Conservation (phyloP, 2,888 invertebrate genomes). For the Oscheius sp. region DNA sequence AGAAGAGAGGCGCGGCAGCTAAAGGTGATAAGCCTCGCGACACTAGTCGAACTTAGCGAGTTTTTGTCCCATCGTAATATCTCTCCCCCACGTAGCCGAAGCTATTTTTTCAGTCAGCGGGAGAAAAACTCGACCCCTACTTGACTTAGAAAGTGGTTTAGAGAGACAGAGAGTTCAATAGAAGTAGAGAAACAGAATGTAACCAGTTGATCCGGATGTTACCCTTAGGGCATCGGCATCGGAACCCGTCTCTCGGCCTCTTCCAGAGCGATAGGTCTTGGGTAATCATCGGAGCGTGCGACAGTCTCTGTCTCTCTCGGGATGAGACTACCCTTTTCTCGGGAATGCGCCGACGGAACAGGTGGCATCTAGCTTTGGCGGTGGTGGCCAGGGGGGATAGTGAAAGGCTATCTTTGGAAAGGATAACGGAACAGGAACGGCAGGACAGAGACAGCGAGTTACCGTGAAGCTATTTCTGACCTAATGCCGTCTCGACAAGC, state of each 20-base stretch:
- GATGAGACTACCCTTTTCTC: conserved; percentile 7
- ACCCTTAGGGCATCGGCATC: neutral
- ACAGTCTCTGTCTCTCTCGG: neutral
- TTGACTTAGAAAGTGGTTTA: neutral
- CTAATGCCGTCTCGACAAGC: neutral
- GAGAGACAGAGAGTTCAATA: neutral
- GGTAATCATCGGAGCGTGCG: conserved; percentile 6
- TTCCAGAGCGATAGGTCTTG: neutral
- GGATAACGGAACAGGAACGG: neutral
- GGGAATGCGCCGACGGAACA: conserved; percentile 26
- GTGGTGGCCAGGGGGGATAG: too few species aligned
- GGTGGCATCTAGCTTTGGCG: conserved; percentile 9
- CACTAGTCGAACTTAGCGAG: conserved; percentile 33
- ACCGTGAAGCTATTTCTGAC: neutral
- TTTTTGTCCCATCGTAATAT: conserved; percentile 30
- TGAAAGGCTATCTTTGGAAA: too few species aligned
- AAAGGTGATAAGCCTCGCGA: conserved; percentile 24
- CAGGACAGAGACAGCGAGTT: neutral
- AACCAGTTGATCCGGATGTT: conserved; percentile 30
- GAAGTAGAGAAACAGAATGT: neutral
- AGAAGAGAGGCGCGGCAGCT: neutral
- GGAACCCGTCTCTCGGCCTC: conserved; percentile 16
- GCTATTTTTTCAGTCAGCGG: conserved; percentile 8
- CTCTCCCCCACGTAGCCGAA: neutral
- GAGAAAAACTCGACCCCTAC: conserved; percentile 1